These are phyloP conservation scores for Platypus cylindrus DNA, from an alignment of 2,888 invertebrate genomes.

Conservation along the genomic window DNA sequence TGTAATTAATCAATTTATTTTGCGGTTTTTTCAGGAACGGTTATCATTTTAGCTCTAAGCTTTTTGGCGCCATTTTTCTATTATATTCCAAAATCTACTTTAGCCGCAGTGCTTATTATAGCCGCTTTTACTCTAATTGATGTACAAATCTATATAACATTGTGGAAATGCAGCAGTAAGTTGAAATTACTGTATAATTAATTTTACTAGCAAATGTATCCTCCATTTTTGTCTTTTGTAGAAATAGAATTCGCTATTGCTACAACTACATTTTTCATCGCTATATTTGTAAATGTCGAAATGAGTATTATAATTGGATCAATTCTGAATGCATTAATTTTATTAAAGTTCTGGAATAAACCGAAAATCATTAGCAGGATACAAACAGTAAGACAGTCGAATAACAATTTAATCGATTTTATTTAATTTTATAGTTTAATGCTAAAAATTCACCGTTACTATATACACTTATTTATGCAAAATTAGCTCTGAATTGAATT, in stretches of 20 bases:
- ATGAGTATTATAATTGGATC: constrained; percentile 66
- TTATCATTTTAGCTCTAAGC: constrained; percentile 69
- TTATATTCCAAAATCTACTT: constrained; percentile 71
- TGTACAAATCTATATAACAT: constrained; percentile 37
- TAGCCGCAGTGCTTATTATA: constrained; percentile 79
- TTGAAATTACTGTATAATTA: constrained; percentile 5
- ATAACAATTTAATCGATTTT: too few relatives aligned
- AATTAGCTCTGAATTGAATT: neutral
- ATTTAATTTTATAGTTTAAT: neutral
- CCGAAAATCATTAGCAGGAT: constrained; percentile 36
- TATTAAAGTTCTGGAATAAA: constrained; percentile 55
- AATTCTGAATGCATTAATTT: constrained; percentile 45
- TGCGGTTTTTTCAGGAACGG: constrained; percentile 44
- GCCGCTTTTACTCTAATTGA: constrained; percentile 78
- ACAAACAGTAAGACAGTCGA: constrained; percentile 18
- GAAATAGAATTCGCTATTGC: constrained; percentile 42
- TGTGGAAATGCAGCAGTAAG: constrained; percentile 44
- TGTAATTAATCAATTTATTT: constrained; percentile 4
- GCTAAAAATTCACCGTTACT: neutral
- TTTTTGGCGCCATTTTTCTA: constrained; percentile 80
- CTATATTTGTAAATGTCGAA: constrained; percentile 61
- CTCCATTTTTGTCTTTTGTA: constrained; percentile 17
- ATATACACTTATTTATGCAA: neutral
- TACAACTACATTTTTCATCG: constrained; percentile 52
- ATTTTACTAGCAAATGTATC: neutral